A percentile compares a stretch with the other conserved stretches of the same genome.
These are phyloP conservation scores for Heliconius congener DNA, from an alignment of 1,140 invertebrate species.

Conservation along the genomic window DNA sequence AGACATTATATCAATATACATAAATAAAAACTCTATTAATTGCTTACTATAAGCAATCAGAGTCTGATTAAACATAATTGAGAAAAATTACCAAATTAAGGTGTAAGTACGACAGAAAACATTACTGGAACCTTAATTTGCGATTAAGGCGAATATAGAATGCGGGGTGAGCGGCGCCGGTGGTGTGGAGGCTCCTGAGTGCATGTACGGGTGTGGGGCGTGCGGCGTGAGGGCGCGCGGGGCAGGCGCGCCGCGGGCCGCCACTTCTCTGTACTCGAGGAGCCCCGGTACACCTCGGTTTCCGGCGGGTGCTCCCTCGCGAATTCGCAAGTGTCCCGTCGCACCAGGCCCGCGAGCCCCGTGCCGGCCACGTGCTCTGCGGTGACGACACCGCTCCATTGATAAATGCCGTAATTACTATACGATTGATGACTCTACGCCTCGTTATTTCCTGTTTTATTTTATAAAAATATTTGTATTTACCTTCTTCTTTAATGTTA, in stretches of 20 bases:
- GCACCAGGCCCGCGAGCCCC: constrained; percentile 64
- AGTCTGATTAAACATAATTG: constrained; percentile 13
- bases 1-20: neutral
- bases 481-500: neutral
- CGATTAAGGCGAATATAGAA: constrained; percentile 81
- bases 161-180: constrained; percentile 80
- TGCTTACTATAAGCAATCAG: neutral
- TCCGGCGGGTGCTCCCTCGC: constrained; percentile 76
- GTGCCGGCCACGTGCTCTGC: constrained; percentile 72
- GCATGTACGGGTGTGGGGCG: constrained; percentile 66
- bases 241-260: constrained; percentile 68
- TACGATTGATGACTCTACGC: constrained; percentile 42
- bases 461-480: constrained; percentile 3
- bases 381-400: constrained; percentile 61
- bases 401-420: constrained; percentile 67
- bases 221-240: constrained; percentile 51
- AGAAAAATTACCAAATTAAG: constrained; percentile 75
- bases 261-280: constrained; percentile 77
- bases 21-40: neutral
- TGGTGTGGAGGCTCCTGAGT: constrained; percentile 79
- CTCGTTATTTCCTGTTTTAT: neutral
- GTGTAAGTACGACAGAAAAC: constrained; percentile 74
- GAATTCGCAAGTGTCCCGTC: constrained; percentile 67
- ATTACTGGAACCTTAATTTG: constrained; percentile 79
- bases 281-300: constrained; percentile 78